A percentile compares a stretch with the other conserved stretches of the same genome.
Evolutionary conservation across 2,797 vertebrate genomes (phyloP).

Genomic region (Falco naumanni): DNA sequence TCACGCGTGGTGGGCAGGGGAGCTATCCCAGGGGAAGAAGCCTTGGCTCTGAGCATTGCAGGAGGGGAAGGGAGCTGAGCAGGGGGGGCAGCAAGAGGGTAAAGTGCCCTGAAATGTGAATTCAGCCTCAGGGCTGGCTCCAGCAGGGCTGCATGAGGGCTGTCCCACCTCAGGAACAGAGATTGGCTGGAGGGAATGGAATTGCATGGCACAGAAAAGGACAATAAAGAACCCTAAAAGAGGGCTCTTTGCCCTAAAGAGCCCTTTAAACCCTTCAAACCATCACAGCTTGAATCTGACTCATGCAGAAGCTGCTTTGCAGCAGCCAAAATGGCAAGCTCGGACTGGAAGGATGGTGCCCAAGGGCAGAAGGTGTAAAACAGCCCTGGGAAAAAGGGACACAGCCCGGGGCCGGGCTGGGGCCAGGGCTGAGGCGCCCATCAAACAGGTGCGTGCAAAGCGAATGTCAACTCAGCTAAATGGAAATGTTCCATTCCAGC

Average conservation of each 20-base stretch:
- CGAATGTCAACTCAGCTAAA: neutral
- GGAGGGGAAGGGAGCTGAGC: neutral
- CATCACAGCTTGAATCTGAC: accelerated
- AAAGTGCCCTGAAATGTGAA: accelerated
- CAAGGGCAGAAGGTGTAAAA: neutral
- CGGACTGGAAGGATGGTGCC: neutral
- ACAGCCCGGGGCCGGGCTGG: accelerated
- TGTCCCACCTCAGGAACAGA: neutral
- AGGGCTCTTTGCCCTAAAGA: neutral
- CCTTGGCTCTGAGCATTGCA: neutral
- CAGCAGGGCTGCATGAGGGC: neutral
- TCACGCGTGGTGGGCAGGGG: accelerated
- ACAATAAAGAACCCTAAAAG: neutral
- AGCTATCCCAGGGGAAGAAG: accelerated
- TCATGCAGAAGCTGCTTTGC: neutral
- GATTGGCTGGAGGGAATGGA: neutral
- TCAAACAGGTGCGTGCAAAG: constrained; percentile 21
- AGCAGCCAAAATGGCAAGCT: neutral
- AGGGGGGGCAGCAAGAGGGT: accelerated
- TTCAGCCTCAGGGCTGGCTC: neutral
- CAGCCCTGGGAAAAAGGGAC: neutral
- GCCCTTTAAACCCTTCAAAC: neutral
- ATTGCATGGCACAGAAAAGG: neutral
- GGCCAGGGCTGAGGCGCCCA: neutral
- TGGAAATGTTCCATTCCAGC: neutral